Base-by-base conservation (phyloP, 2,113 vertebrate species). In the Polypterus senegalus region DNA sequence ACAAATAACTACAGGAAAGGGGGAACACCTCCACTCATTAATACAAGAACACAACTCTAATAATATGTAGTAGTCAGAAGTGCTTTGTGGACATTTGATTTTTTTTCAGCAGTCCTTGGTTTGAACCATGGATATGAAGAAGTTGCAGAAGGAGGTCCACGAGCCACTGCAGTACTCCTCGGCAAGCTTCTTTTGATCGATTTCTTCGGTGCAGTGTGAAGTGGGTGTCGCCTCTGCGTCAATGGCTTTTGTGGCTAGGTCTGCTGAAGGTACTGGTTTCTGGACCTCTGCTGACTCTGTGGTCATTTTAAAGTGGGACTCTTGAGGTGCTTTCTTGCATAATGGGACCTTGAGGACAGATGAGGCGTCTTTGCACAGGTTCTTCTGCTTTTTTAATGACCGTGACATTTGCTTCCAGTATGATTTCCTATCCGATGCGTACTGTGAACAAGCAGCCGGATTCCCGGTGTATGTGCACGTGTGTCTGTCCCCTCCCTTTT, bases 361-460 rank as follows among this genome's bases (percentile, higher is more conserved):
- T 9, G 66, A 68, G 0, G 74, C n/a, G 54, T 89, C 79, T 54
- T 68, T 68, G 57, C 94, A 98, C 61, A 93, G 67, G 27, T 65
- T 72, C 58, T 82, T 89, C 47, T 91, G 86, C 49, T 83, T 91
- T 68, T 67, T 89, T 46, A 98, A 74, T 0, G 76, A 74, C 7
- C 85, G 73, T 6, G 66, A 66, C 1, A 97, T 77, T 65, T 97
- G 92, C 63, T 86, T 96, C 94, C 94, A 97, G 69, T 86, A 97
- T 4, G 49, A 49, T 27, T 73, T 79, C 4, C 70, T 49, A 2
- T 84, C 74, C 54, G 75, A 67, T 3, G 51, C 47, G 27, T 84
- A 87, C 48, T 81, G 72, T 0, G 79, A 67, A 65, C 95, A 98
- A 0, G 71, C 52, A 0, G 78, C 61, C 3, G 92, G 90, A 1